Base-by-base conservation (phyloP, 2,888 invertebrate genomes). In the Ophion obscuratus region DNA sequence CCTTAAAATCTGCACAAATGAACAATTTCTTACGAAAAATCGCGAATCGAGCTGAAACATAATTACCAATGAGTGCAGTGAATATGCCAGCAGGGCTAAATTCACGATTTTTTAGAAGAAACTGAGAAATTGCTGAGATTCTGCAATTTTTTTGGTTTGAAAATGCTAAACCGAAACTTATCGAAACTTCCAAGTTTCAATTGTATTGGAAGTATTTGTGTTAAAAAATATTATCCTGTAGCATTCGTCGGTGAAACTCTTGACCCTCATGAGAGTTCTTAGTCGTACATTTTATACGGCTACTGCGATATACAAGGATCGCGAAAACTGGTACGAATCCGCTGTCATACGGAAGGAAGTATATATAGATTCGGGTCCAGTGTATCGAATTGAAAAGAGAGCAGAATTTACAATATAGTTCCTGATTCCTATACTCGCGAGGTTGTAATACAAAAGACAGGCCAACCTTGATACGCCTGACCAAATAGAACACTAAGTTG, bases 391-490 rank as follows among this genome's bases (percentile, higher is more conserved):
- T 71, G 5, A 40, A 74, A 74, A 74, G 57, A 59, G 57, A 59
- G 24, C 40, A 44, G n/a, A 61, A 40, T 61, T 61, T 3, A 20
- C 40, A 40, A 14, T 53, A 40, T 24, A 61, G 61, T 74, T 74
- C 74, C 40, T 74, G 24, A 20, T 59, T 14, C 47, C 3, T 27
- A 61, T 74, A 53, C 17, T 24, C 47, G 14, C 71, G 47, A 61
- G 40, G 31, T 40, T 24, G 59, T 61, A 24, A 61, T 40, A 40
- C 61, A 40, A 74, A 5, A 61, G 27, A 73, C 11, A 20, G 61
- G 61, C 20, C 74, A 74, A 74, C 74, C 74, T 74, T 74, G 74
- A 74, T 71, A 61, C 27, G 24, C 24, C 17, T 61, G 74, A 74
- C 74, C 74, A 74, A 40, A 61, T 61, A 44, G 4, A 74, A 61